Evolutionary conservation across 92 coral and sea anemone species (phyloP).

Genomic region (Parazoanthus swiftii): DNA sequence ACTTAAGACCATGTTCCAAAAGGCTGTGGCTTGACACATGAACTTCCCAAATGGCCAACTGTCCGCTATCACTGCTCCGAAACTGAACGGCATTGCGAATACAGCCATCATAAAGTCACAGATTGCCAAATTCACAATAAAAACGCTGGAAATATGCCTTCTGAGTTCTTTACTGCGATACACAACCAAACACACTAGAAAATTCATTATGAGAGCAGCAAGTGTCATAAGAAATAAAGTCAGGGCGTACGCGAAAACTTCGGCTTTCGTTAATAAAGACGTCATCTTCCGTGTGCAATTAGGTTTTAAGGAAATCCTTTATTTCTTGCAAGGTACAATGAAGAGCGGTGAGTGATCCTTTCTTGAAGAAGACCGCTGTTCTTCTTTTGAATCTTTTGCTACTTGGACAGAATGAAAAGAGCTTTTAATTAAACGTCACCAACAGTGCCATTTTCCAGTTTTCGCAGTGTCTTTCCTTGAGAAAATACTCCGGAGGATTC

Average conservation of each 20-base stretch:
- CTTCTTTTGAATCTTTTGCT: not conserved
- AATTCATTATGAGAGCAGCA: conserved; percentile 87
- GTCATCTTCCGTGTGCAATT: conserved; percentile 54
- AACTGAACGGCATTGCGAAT: conserved; percentile 94
- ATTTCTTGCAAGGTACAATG: not conserved
- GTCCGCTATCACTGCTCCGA: conserved; percentile 75
- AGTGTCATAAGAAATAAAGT: conserved; percentile 73
- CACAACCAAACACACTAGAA: conserved; percentile 93
- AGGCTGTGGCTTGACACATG: conserved; percentile 85
- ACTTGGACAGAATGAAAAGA: not conserved
- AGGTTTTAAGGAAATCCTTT: not conserved
- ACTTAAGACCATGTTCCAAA: conserved; percentile 86
- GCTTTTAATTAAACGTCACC: not conserved
- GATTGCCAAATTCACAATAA: conserved; percentile 90
- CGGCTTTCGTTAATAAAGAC: conserved; percentile 57
- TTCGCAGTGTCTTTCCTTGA: not conserved
- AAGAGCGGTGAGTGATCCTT: not conserved
- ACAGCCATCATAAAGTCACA: conserved; percentile 92
- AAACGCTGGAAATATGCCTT: conserved; percentile 90
- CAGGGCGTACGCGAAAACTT: conserved; percentile 67
- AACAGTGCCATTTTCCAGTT: not conserved
- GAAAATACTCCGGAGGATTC: not conserved
- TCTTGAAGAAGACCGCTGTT: not conserved
- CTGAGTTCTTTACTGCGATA: conserved; percentile 89
- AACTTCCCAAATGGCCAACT: conserved; percentile 85